Percentiles rank a stretch among this genome's conserved stretches.
Conservation (phyloP, 2,113 vertebrate genomes). For the Gopherus flavomarginatus region DNA sequence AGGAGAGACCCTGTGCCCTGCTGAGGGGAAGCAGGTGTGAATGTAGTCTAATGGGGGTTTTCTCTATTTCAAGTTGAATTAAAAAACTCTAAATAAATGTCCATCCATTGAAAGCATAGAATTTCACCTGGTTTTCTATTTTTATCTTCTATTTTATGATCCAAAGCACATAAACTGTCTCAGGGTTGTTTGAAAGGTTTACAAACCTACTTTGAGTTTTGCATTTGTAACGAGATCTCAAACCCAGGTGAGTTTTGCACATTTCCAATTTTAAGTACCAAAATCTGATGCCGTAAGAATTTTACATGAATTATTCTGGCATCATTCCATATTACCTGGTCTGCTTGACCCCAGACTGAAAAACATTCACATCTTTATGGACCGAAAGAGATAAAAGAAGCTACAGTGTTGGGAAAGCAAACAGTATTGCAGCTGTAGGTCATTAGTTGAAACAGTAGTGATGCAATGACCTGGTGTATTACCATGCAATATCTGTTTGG, state of each 20-base stretch:
- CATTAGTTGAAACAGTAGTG: background rate
- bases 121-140: background rate
- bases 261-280: background rate
- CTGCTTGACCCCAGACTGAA: background rate
- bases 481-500: background rate
- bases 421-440: background rate
- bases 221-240: background rate
- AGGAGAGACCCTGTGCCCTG: background rate
- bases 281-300: background rate
- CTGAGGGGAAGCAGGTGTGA: background rate
- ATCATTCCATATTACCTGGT: background rate
- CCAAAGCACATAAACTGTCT: background rate
- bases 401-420: background rate
- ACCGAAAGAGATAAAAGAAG: background rate
- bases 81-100: background rate
- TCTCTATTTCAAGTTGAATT: background rate
- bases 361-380: background rate
- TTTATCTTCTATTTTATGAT: background rate
- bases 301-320: background rate
- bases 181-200: background rate
- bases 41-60: background rate
- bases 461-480: background rate
- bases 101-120: background rate
- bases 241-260: background rate
- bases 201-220: background rate